These are phyloP conservation scores for Pseudomyrmex sp. DNA, from an alignment of 1,140 invertebrate genomes.

Conservation along the genomic window DNA sequence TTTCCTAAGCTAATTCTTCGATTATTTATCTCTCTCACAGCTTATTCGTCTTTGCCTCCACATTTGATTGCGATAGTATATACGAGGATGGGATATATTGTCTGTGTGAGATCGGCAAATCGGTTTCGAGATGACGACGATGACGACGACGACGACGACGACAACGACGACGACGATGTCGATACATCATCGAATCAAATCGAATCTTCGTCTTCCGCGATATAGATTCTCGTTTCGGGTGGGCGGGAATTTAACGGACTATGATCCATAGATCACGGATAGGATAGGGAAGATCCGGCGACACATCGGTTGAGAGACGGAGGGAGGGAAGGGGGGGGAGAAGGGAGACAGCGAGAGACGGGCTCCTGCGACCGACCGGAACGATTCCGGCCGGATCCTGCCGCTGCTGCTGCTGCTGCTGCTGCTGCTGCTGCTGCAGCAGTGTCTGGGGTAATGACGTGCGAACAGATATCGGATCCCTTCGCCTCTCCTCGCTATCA, in stretches of 20 bases:
- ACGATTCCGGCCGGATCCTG: constrained; percentile 72
- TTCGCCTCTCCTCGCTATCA: constrained; percentile 66
- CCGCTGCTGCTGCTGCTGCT: constrained; percentile 74
- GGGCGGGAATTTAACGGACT: constrained; percentile 70
- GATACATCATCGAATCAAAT: constrained; percentile 59
- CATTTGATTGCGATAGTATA: neutral
- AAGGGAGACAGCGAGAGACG: constrained; percentile 41
- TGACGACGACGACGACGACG: neutral
- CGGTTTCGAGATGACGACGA: constrained; percentile 7
- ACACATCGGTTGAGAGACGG: neutral
- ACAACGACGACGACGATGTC: neutral
- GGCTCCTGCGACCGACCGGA: constrained; percentile 45
- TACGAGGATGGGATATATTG: neutral
- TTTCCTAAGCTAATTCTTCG: constrained; percentile 5
- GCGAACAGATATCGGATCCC: constrained; percentile 85
- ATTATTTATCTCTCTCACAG: constrained; percentile 4
- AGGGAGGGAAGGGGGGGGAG: neutral
- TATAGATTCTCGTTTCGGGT: constrained; percentile 61
- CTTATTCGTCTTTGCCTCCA: constrained; percentile 7
- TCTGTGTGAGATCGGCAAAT: constrained; percentile 28
- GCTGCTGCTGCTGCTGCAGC: constrained; percentile 78
- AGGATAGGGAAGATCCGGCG: constrained; percentile 50
- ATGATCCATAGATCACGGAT: constrained; percentile 73
- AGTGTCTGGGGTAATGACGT: constrained; percentile 84
- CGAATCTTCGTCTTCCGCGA: constrained; percentile 59